A percentile compares a stretch with the other conserved stretches of the same genome.
Conservation (phyloP, 2,888 invertebrate species). For the Anarsia innoxiella region DNA sequence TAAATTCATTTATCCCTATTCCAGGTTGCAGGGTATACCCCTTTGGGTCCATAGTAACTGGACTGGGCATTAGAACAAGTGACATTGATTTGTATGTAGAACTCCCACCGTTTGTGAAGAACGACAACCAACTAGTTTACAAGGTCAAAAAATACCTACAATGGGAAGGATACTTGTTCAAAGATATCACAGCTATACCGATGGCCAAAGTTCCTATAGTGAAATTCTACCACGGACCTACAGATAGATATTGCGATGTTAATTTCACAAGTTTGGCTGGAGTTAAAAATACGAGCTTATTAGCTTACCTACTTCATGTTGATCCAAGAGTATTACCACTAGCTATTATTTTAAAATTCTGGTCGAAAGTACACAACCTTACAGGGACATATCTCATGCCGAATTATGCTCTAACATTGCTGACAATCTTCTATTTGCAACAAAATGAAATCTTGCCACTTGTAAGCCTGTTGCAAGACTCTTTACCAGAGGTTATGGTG, state of each 20-base stretch:
- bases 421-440: slow-evolving; percentile 81
- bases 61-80: slow-evolving; percentile 79
- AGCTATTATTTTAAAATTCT: slow-evolving; percentile 79
- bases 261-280: slow-evolving; percentile 81
- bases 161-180: slow-evolving; percentile 48
- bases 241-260: slow-evolving; percentile 79
- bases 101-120: slow-evolving; percentile 32
- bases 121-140: slow-evolving; percentile 22
- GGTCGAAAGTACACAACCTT: slow-evolving; percentile 77
- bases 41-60: slow-evolving; percentile 84
- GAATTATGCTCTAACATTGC: slow-evolving; percentile 77
- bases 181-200: slow-evolving; percentile 76
- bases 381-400: slow-evolving; percentile 59
- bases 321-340: slow-evolving; percentile 73
- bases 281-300: slow-evolving; percentile 79
- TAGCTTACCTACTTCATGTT: slow-evolving; percentile 66
- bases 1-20: no score
- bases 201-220: slow-evolving; percentile 85
- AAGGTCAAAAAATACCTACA: slow-evolving; percentile 49
- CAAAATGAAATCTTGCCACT: slow-evolving; percentile 71
- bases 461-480: slow-evolving; percentile 52
- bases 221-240: slow-evolving; percentile 78
- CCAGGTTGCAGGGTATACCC: slow-evolving; percentile 56
- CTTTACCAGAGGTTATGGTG: slow-evolving; percentile 27
- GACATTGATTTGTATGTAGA: slow-evolving; percentile 83